These are phyloP conservation scores for Lepidochrysops patricia DNA, from an alignment of 2,888 invertebrate genomes.

Conservation along the genomic window DNA sequence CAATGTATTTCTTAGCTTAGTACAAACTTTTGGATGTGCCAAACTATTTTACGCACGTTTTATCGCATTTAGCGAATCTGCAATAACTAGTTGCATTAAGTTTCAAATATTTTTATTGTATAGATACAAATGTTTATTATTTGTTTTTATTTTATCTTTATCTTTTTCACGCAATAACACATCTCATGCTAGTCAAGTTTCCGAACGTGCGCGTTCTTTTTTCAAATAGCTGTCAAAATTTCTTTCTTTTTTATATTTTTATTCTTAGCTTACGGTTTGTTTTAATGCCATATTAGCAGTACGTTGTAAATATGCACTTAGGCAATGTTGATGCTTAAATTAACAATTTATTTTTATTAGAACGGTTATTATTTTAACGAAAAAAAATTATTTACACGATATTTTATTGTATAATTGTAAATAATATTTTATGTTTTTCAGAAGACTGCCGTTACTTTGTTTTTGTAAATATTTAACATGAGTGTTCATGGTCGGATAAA, in stretches of 20 bases:
- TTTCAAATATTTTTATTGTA: slow-evolving; percentile 43
- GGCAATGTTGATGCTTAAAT: slow-evolving; percentile 53
- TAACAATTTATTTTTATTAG: slow-evolving; percentile 40
- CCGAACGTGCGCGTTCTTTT: slow-evolving; percentile 64
- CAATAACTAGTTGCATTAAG: slow-evolving; percentile 49
- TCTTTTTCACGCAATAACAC: slow-evolving; percentile 67
- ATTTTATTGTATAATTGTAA: slow-evolving; percentile 51
- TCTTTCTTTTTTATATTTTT: slow-evolving; percentile 27
- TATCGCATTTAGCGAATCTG: slow-evolving; percentile 61
- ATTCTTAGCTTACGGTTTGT: slow-evolving; percentile 44
- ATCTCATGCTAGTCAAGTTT: slow-evolving; percentile 71
- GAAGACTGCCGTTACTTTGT: slow-evolving; percentile 66
- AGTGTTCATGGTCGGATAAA: slow-evolving; percentile 39
- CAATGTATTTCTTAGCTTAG: slow-evolving; percentile 64
- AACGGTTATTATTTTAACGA: slow-evolving; percentile 40
- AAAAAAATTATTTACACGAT: slow-evolving; percentile 54
- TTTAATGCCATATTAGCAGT: slow-evolving; percentile 70
- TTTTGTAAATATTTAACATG: slow-evolving; percentile 45
- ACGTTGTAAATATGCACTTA: slow-evolving; percentile 58
- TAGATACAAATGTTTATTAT: slow-evolving; percentile 37
- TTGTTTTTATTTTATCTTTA: slow-evolving; percentile 31
- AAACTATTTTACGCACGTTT: slow-evolving; percentile 60
- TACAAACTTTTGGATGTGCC: slow-evolving; percentile 68
- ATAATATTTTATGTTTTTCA: slow-evolving; percentile 61
- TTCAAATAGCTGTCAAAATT: slow-evolving; percentile 38